Conservation (phyloP, 2,888 invertebrate genomes). For the Unio pictorum region DNA sequence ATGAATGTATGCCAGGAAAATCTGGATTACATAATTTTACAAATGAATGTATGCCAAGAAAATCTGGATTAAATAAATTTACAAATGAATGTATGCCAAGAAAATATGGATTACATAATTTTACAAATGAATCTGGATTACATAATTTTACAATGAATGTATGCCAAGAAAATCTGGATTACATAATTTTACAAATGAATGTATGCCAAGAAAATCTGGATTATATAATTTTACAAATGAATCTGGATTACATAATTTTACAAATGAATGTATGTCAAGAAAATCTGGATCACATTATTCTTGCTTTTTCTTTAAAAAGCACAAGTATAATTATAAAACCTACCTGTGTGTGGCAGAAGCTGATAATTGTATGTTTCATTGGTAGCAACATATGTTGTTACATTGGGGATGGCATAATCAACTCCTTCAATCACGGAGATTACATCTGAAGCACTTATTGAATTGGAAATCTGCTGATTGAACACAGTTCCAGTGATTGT, state of each 20-base stretch:
- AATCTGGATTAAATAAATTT: too few relatives aligned
- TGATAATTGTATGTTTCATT: conserved; percentile 18
- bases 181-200: neutral
- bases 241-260: too few relatives aligned
- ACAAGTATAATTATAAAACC: neutral
- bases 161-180: neutral
- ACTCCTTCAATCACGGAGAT: conserved; percentile 54
- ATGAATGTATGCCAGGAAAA: too few relatives aligned
- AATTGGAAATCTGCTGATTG: conserved; percentile 10
- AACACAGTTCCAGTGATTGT: conserved; percentile 17
- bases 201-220: neutral
- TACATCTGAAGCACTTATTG: conserved; percentile 1
- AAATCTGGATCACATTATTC: neutral
- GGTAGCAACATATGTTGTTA: conserved; percentile 34
- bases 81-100: neutral
- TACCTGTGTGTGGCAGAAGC: conserved; percentile 59
- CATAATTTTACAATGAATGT: too few relatives aligned
- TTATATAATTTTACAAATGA: too few relatives aligned
- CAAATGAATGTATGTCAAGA: neutral
- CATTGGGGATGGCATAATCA: conserved; percentile 44
- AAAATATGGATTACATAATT: neutral
- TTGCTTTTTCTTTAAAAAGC: neutral
- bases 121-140: neutral
- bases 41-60: too few relatives aligned
- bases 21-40: too few relatives aligned